Conservation (phyloP, 2,888 invertebrate genomes). For the Plebejus anna region DNA sequence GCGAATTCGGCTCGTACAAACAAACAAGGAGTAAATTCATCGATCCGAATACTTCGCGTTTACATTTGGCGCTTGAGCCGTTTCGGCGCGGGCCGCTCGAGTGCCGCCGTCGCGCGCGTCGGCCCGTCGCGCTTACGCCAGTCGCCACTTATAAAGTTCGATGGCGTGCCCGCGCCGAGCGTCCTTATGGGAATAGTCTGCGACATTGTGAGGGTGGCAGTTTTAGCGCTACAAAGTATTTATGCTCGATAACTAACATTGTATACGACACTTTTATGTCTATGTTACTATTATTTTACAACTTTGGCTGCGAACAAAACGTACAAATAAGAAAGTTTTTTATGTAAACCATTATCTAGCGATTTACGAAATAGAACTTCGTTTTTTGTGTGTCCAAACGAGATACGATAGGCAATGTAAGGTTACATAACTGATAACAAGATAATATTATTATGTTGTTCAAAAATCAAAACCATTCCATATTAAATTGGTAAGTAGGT, state of each 20-base stretch:
- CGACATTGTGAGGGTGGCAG: slow-evolving; percentile 42
- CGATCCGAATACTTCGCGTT: slow-evolving; percentile 61
- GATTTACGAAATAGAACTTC: background rate
- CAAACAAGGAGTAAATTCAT: slow-evolving; percentile 73
- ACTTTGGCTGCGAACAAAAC: background rate
- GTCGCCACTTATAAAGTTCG: slow-evolving; percentile 73
- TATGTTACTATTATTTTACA: slow-evolving; percentile 1
- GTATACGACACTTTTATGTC: slow-evolving; percentile 22
- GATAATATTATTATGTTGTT: background rate
- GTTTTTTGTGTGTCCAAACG: background rate
- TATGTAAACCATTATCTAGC: slow-evolving; percentile 7
- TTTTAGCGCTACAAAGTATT: slow-evolving; percentile 21
- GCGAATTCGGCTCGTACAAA: slow-evolving; percentile 76
- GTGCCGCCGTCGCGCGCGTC: slow-evolving; percentile 56
- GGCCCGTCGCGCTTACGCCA: slow-evolving; percentile 55
- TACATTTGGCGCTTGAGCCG: slow-evolving; percentile 57
- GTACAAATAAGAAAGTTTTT: background rate
- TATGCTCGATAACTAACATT: slow-evolving; percentile 14
- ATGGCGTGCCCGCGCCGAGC: slow-evolving; percentile 62
- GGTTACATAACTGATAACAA: too few species aligned
- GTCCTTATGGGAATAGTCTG: slow-evolving; percentile 67
- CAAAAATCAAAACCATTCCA: background rate
- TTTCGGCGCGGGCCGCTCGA: slow-evolving; percentile 54
- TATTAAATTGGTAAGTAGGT: background rate
- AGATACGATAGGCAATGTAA: too few species aligned